Evolutionary conservation across 2,888 invertebrate species (phyloP).

Genomic region (Cryptocephalus primarius): DNA sequence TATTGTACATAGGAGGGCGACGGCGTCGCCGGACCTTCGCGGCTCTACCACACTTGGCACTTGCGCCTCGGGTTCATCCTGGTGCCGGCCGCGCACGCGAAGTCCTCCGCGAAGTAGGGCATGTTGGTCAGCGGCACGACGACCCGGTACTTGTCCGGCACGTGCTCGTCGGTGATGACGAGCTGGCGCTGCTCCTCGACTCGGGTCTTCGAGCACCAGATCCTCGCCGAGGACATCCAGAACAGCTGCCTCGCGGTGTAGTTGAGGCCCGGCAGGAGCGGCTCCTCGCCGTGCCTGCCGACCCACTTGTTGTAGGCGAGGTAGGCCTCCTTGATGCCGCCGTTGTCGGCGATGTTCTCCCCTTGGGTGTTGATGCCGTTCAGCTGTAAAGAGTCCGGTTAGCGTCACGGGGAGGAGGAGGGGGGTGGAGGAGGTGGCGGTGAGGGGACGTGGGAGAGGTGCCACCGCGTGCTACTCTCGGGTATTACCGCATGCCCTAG

Average conservation of each 20-base stretch:
- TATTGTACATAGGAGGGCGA: too few relatives aligned
- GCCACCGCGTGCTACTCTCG: background rate
- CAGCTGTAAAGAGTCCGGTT: conserved; percentile 44
- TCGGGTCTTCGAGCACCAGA: conserved; percentile 45
- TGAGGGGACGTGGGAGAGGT: background rate
- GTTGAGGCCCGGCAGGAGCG: conserved; percentile 27
- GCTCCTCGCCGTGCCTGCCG: conserved; percentile 28
- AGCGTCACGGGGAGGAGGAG: conserved; percentile 4
- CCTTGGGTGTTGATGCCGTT: conserved; percentile 89
- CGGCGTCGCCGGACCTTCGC: background rate
- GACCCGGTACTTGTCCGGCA: conserved; percentile 45
- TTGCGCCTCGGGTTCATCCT: conserved; percentile 52
- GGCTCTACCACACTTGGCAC: conserved; percentile 55
- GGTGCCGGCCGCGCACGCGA: conserved; percentile 45
- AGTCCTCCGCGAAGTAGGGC: conserved; percentile 50
- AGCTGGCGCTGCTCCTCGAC: conserved; percentile 31
- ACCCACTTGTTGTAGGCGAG: conserved; percentile 32
- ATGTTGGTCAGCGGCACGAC: conserved; percentile 49
- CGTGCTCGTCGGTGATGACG: conserved; percentile 35
- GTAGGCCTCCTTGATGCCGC: conserved; percentile 83
- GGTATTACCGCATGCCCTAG: background rate
- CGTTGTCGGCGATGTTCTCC: conserved; percentile 92
- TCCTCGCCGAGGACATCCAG: conserved; percentile 49
- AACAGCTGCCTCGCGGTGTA: conserved; percentile 41
- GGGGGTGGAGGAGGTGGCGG: conserved; percentile 1